A percentile compares a stretch with the other conserved stretches of the same genome.
Evolutionary conservation across 2,113 vertebrate species (phyloP).

Genomic region (Tachysurus fulvidraco): DNA sequence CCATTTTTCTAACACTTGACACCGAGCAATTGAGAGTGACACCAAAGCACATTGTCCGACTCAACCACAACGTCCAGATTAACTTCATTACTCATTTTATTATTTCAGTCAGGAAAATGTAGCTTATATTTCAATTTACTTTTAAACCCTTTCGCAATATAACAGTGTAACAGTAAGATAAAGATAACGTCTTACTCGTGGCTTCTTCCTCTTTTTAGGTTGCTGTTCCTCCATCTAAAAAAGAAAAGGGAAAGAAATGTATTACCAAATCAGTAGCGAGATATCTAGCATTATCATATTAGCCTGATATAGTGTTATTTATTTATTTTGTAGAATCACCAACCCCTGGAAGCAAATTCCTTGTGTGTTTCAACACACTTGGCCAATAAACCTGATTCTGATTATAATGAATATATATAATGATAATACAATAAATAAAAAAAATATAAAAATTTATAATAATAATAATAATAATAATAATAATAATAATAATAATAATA

Average conservation of each 20-base stretch:
- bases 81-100: background rate
- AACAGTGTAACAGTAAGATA: background rate
- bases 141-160: background rate
- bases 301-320: background rate
- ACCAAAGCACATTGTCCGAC: background rate
- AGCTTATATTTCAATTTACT: background rate
- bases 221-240: conserved; percentile 29
- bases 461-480: too few relatives aligned
- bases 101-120: background rate
- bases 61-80: background rate
- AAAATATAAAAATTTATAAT: too few relatives aligned
- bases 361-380: too few relatives aligned
- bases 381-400: too few relatives aligned
- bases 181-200: conserved; percentile 45
- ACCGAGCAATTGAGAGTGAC: background rate
- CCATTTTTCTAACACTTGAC: background rate
- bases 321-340: too few relatives aligned
- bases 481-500: too few relatives aligned
- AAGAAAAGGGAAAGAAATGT: background rate
- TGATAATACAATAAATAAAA: background rate
- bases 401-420: background rate
- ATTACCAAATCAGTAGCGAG: background rate
- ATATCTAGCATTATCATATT: background rate
- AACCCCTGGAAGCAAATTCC: too few relatives aligned
- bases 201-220: background rate